Evolutionary conservation across 2,797 vertebrate species (phyloP).

Genomic region (Orientallactaga sibirica): DNA sequence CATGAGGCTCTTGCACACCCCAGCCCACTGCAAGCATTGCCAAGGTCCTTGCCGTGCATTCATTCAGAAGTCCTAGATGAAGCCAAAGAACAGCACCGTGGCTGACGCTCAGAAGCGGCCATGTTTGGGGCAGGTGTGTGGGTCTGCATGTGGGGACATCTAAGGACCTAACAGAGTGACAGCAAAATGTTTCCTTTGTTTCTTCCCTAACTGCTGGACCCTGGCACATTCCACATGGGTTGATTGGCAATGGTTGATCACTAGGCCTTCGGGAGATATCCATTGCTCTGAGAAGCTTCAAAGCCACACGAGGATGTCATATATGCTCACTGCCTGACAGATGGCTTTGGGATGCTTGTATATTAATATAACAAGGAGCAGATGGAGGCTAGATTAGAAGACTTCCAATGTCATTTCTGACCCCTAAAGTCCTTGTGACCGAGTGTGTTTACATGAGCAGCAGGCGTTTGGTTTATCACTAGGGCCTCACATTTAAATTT

Average conservation of each 20-base stretch:
- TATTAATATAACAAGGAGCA: slow-evolving; percentile 67
- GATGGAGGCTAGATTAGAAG: slow-evolving; percentile 66
- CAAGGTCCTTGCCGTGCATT: not conserved
- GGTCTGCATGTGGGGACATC: not conserved
- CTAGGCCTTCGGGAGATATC: slow-evolving; percentile 36
- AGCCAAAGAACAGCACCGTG: not conserved
- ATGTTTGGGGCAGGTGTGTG: not conserved
- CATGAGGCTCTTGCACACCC: no score
- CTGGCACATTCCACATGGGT: slow-evolving; percentile 9
- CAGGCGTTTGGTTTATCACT: slow-evolving; percentile 12
- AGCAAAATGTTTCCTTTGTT: slow-evolving; percentile 1
- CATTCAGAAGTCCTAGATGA: slow-evolving; percentile 3
- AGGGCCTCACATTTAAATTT: slow-evolving; percentile 23
- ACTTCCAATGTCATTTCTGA: slow-evolving; percentile 61
- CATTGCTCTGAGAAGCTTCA: slow-evolving; percentile 54
- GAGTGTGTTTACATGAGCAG: slow-evolving; percentile 10
- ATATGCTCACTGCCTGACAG: slow-evolving; percentile 30
- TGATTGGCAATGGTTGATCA: slow-evolving; percentile 55
- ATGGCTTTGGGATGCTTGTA: slow-evolving; percentile 60
- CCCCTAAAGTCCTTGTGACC: not conserved
- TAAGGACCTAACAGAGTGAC: not conserved
- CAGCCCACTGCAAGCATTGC: not conserved
- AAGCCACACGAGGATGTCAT: not conserved
- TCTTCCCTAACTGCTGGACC: not conserved
- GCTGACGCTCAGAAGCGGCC: not conserved